Evolutionary conservation across 2,888 invertebrate species (phyloP).

Genomic region (Andrena camellia): DNA sequence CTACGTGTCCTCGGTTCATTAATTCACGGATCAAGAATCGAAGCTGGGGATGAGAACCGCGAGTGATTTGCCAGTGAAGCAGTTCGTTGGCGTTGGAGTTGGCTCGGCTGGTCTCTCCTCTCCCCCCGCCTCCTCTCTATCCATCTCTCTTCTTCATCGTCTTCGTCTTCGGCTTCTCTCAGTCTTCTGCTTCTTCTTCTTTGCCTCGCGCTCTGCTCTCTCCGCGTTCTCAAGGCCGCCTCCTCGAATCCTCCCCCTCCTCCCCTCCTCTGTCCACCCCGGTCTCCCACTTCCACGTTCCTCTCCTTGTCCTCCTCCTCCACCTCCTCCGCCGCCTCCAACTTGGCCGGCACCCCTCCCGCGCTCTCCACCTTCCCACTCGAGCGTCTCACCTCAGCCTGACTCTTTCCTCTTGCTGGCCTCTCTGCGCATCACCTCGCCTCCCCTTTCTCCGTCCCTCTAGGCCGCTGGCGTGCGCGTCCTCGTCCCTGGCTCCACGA

Average conservation of each 20-base stretch:
- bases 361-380: neutral
- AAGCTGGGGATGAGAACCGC: conserved; percentile 81
- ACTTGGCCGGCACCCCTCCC: conserved; percentile 14
- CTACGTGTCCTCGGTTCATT: conserved; percentile 52
- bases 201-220: conserved; percentile 61
- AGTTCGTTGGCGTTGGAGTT: conserved; percentile 82
- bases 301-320: conserved; percentile 54
- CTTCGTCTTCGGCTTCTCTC: conserved; percentile 40
- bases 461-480: conserved; percentile 19
- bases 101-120: conserved; percentile 77
- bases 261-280: conserved; percentile 53
- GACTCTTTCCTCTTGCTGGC: conserved; percentile 31
- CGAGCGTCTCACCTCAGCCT: conserved; percentile 57
- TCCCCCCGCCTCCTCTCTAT: conserved; percentile 53
- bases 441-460: conserved; percentile 22
- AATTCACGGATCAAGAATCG: conserved; percentile 59
- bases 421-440: conserved; percentile 4
- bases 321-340: conserved; percentile 52
- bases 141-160: conserved; percentile 36
- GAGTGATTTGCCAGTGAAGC: conserved; percentile 83
- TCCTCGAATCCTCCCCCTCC: conserved; percentile 78
- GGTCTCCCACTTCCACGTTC: conserved; percentile 48
- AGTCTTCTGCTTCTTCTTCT: conserved; percentile 53
- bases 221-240: conserved; percentile 85
- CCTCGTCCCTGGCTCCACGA: conserved; percentile 41